Evolutionary conservation across 2,888 invertebrate species (phyloP).

Genomic region (Cosmia pyralina): DNA sequence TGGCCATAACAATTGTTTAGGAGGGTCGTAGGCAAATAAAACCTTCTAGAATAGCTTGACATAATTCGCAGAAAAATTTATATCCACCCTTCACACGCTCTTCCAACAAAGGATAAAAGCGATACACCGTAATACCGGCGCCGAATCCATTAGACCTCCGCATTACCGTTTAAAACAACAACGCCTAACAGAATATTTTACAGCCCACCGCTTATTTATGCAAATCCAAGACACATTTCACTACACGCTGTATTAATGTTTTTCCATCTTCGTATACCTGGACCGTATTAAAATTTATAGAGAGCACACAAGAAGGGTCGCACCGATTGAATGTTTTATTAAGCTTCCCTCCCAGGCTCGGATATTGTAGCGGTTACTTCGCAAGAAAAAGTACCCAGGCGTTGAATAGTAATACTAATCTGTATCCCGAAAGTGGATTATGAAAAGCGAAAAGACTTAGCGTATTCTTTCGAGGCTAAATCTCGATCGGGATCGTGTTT

Average conservation of each 20-base stretch:
- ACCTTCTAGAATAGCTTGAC: constrained; percentile 7
- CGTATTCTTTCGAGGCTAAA: constrained; percentile 41
- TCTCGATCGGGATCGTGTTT: constrained; percentile 29
- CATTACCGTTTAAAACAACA: constrained; percentile 59
- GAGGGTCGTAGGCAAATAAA: neutral
- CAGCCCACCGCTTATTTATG: constrained; percentile 64
- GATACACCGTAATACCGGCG: constrained; percentile 41
- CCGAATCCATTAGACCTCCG: constrained; percentile 55
- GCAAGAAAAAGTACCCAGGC: constrained; percentile 25
- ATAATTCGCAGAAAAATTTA: constrained; percentile 21
- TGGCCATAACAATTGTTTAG: too few species aligned
- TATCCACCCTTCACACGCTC: constrained; percentile 31
- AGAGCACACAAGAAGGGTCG: constrained; percentile 65
- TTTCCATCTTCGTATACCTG: constrained; percentile 62
- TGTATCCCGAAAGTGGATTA: constrained; percentile 53
- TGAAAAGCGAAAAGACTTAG: constrained; percentile 41
- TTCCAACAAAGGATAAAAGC: constrained; percentile 45
- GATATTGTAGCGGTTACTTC: constrained; percentile 46
- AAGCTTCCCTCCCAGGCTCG: constrained; percentile 42
- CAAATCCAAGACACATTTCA: constrained; percentile 65
- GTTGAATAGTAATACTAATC: constrained; percentile 64
- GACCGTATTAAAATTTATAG: constrained; percentile 69
- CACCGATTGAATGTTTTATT: constrained; percentile 69
- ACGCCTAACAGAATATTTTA: constrained; percentile 61
- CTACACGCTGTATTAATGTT: constrained; percentile 61